Base-by-base conservation (phyloP, 92 coral and sea anemone genomes). In the Blastomussa wellsi region DNA sequence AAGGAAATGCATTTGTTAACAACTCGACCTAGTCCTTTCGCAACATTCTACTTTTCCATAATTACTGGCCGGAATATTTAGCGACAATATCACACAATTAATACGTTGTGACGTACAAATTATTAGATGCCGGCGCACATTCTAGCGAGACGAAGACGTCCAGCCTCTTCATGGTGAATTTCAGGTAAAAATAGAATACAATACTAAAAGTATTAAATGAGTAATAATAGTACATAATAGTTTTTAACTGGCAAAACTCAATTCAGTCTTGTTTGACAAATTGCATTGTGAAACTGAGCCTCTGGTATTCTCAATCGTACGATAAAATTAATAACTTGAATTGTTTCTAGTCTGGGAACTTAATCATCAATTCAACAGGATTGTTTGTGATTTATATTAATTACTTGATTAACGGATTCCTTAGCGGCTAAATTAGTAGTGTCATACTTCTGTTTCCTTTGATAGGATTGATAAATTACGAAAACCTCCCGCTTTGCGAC, bases 11-110 rank as follows among this genome's bases (percentile, higher is more conserved):
- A 13, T 35, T 26, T 51, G 57, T 51, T 51, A 51, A 51, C 68
- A 8, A 62, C 68, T 62, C 68, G 68, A 62, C 68, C 68, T 9
- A 62, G 68, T 62, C 68, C 68, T 28, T 26, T 62, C n/a, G 68
- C 68, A 35, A 28, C 68, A 62, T 62, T 28, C 1, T 62, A 62
- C 28, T 26, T 62, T 5, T 5, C 17, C 9, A 26, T 33, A 62
- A 62, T 62, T 62, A 35, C 68, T 62, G 4, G 31, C 31, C 31
- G 31, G 31, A 59, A 26, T 24, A 59, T 59, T 59, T 24, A 10
- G 28, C 31, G 31, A 59, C 1, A n/a, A n/a, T 60, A 60, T 20
- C 31, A n/a, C 24, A n/a, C 13, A 60, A 60, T n/a, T 13, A n/a
- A 2, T 4, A 20, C 31, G 66, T 9, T 60, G 12, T n/a, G 66